phyloP scores from a whole-genome alignment of 1,140 invertebrate genomes.

The Aricia agestis region DNA sequence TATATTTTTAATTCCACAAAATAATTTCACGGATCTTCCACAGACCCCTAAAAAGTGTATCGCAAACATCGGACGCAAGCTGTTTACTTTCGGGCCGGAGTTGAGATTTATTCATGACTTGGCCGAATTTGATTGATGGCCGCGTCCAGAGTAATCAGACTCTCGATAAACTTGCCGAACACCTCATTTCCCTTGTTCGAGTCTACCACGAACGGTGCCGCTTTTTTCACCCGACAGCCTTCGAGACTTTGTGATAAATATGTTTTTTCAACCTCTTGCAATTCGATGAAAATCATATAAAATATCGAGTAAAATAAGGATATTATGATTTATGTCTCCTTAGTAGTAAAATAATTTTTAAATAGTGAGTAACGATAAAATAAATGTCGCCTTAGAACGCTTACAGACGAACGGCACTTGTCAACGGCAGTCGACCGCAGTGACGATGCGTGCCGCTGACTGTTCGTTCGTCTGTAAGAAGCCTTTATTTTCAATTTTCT shows the following conservation, averaged over 20 bases:
- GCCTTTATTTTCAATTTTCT: no score
- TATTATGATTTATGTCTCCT: no score
- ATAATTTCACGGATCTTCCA: neutral
- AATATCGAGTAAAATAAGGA: neutral
- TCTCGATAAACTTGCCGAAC: slow-evolving; percentile 52
- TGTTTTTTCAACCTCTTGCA: neutral
- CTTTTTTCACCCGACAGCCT: slow-evolving; percentile 35
- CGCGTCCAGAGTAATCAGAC: slow-evolving; percentile 52
- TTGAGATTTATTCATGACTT: slow-evolving; percentile 62
- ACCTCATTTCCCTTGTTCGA: slow-evolving; percentile 65
- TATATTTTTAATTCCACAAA: neutral
- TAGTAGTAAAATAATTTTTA: no score
- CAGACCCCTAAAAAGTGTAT: neutral
- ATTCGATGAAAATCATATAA: neutral
- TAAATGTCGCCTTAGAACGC: no score
- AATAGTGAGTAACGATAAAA: no score
- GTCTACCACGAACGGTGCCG: slow-evolving; percentile 42
- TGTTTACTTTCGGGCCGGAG: slow-evolving; percentile 17
- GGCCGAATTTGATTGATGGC: slow-evolving; percentile 65
- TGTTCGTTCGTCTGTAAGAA: no score
- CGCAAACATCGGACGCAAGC: slow-evolving; percentile 15
- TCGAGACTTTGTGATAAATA: slow-evolving; percentile 1
- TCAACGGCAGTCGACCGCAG: no score
- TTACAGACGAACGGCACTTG: no score
- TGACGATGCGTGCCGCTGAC: no score